phyloP scores from a whole-genome alignment of 2,888 invertebrate genomes.

The Nemapogon koenigi region DNA sequence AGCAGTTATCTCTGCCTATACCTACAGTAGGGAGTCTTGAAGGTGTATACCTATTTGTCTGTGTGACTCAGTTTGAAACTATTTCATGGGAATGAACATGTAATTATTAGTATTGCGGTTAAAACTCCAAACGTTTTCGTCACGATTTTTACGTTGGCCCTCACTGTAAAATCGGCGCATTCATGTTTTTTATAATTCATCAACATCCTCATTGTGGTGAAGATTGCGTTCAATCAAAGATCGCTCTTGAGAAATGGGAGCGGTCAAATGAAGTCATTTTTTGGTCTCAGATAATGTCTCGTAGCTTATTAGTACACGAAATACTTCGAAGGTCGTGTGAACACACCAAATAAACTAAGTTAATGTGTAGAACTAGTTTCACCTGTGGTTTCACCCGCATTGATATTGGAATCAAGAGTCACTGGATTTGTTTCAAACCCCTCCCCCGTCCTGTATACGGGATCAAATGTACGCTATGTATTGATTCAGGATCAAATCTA shows the following conservation, averaged over 20 bases:
- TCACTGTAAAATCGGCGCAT: conserved; percentile 31
- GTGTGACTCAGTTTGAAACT: conserved; percentile 20
- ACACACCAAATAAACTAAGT: too few species aligned
- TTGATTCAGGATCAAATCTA: too few species aligned
- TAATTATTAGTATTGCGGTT: conserved; percentile 26
- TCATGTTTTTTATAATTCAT: conserved; percentile 30
- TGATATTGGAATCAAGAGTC: too few species aligned
- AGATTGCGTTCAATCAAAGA: conserved; percentile 32
- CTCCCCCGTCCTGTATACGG: too few species aligned
- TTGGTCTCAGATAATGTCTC: conserved; percentile 18
- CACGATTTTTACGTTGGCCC: conserved; percentile 30
- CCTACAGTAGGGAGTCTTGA: too few species aligned
- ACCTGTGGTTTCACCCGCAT: too few species aligned
- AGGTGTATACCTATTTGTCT: conserved; percentile 17
- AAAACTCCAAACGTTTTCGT: conserved; percentile 31
- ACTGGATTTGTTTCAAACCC: too few species aligned
- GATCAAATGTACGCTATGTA: too few species aligned
- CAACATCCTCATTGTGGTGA: conserved; percentile 36
- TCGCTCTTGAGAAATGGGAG: conserved; percentile 22
- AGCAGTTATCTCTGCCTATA: too few species aligned
- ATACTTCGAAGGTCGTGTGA: not conserved
- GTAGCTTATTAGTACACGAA: not conserved
- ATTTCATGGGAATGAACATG: conserved; percentile 34
- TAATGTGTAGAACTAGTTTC: too few species aligned
- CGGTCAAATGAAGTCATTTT: conserved; percentile 32